Evolutionary conservation across 1,140 invertebrate genomes (phyloP).

Genomic region (Drosophila mauritiana): DNA sequence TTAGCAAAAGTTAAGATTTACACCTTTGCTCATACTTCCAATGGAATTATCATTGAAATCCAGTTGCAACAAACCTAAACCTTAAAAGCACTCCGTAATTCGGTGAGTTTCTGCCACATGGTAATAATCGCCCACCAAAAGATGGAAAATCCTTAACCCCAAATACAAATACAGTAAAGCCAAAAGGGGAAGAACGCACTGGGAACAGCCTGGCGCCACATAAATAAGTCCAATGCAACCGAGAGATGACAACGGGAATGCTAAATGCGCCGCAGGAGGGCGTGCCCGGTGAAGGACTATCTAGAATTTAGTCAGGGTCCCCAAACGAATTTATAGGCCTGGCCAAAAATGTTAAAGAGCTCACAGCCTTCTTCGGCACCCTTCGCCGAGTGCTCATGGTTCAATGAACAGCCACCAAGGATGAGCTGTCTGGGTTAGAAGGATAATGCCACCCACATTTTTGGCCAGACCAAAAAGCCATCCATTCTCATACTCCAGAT

Average conservation of each 20-base stretch:
- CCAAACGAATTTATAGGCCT: constrained; percentile 62
- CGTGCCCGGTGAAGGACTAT: constrained; percentile 35
- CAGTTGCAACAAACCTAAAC: no score
- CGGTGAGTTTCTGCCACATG: no score
- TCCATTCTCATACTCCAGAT: not conserved
- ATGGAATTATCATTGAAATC: no score
- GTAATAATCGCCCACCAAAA: not conserved
- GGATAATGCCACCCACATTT: constrained; percentile 10
- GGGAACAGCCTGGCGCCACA: constrained; percentile 71
- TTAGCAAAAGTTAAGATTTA: no score
- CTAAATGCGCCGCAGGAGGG: constrained; percentile 64
- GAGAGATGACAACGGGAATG: constrained; percentile 64
- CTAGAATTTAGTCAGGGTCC: constrained; percentile 24
- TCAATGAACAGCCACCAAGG: constrained; percentile 57
- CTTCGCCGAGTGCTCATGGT: constrained; percentile 47
- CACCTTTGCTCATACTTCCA: no score
- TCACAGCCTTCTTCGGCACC: constrained; percentile 12
- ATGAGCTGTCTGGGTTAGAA: constrained; percentile 18
- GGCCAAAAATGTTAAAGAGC: constrained; percentile 46
- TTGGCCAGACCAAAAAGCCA: constrained; percentile 18
- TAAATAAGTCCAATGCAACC: constrained; percentile 69
- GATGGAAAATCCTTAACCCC: constrained; percentile 12
- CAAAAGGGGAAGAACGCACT: constrained; percentile 7
- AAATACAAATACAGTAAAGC: constrained; percentile 4
- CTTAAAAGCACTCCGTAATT: no score